phyloP scores from a whole-genome alignment of 2,888 invertebrate genomes.

The Timema cristinae region DNA sequence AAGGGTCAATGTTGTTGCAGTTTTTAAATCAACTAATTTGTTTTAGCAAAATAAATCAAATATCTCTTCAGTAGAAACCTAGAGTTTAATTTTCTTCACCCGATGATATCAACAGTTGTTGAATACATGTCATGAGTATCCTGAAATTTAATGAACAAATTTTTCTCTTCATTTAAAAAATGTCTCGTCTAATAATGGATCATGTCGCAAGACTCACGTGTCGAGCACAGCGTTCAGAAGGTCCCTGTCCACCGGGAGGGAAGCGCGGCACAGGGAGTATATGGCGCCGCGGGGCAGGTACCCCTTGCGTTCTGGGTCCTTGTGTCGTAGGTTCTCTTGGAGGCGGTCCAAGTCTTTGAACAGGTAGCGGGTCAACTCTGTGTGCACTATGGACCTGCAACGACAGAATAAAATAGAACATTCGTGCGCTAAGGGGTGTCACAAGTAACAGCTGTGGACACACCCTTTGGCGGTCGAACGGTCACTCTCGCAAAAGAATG shows the following conservation, averaged over 20 bases:
- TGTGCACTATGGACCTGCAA: slow-evolving; percentile 63
- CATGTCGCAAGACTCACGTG: slow-evolving; percentile 47
- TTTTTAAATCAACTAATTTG: neutral
- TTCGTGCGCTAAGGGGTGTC: slow-evolving; percentile 41
- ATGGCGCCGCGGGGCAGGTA: slow-evolving; percentile 55
- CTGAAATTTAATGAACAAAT: no score
- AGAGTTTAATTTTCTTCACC: no score
- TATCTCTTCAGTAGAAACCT: no score
- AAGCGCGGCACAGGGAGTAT: slow-evolving; percentile 62
- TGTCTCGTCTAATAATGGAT: no score
- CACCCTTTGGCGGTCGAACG: neutral
- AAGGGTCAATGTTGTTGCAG: no score
- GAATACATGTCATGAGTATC: no score
- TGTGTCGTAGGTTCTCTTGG: slow-evolving; percentile 54
- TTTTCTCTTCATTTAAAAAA: no score
- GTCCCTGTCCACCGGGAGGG: slow-evolving; percentile 63
- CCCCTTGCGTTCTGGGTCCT: slow-evolving; percentile 55
- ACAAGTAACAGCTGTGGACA: neutral
- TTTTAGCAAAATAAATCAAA: neutral
- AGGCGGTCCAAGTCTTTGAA: slow-evolving; percentile 67
- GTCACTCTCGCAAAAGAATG: neutral
- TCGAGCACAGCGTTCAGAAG: slow-evolving; percentile 65
- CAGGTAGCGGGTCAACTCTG: slow-evolving; percentile 64
- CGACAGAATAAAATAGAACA: slow-evolving; percentile 36
- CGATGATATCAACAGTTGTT: no score